phyloP scores from a whole-genome alignment of 2,888 invertebrate species.

The Apantesis nais region DNA sequence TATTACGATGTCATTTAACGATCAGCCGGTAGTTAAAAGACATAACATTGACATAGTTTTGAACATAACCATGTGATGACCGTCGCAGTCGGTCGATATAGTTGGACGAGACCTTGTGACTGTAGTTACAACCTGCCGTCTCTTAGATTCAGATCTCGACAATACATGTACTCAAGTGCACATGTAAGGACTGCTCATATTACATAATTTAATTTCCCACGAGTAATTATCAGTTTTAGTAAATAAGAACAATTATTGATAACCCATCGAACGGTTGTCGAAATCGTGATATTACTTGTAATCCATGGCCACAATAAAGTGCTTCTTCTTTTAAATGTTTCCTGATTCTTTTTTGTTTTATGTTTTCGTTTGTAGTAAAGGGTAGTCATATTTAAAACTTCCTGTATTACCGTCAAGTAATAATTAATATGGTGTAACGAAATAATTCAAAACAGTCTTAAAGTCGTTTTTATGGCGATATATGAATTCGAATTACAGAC shows the following conservation, averaged over 20 bases:
- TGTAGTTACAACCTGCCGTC: conserved; percentile 57
- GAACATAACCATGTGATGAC: conserved; percentile 49
- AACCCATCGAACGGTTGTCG: conserved; percentile 46
- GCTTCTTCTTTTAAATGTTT: conserved; percentile 60
- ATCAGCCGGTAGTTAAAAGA: conserved; percentile 59
- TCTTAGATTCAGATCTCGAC: conserved; percentile 56
- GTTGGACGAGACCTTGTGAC: conserved; percentile 54
- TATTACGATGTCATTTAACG: conserved; percentile 66
- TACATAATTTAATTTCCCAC: conserved; percentile 25
- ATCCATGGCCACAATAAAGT: conserved; percentile 67
- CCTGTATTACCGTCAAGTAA: conserved; percentile 37
- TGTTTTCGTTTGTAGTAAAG: conserved; percentile 33
- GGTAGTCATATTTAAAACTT: conserved; percentile 44
- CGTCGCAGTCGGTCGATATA: conserved; percentile 55
- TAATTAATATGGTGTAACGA: conserved; percentile 32
- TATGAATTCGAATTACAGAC: conserved; percentile 12
- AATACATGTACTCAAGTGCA: conserved; percentile 34
- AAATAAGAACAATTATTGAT: conserved; percentile 53
- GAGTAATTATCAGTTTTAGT: conserved; percentile 5
- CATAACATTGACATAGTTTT: conserved; percentile 82
- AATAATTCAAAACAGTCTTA: conserved; percentile 28
- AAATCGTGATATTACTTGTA: conserved; percentile 60
- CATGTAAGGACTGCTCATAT: conserved; percentile 32
- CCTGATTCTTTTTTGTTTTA: conserved; percentile 51
- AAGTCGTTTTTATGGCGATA: conserved; percentile 17